A percentile compares a stretch with the other conserved stretches of the same genome.
phyloP scores from a whole-genome alignment of 2,888 invertebrate genomes.

The Hypolimnas misippus region DNA sequence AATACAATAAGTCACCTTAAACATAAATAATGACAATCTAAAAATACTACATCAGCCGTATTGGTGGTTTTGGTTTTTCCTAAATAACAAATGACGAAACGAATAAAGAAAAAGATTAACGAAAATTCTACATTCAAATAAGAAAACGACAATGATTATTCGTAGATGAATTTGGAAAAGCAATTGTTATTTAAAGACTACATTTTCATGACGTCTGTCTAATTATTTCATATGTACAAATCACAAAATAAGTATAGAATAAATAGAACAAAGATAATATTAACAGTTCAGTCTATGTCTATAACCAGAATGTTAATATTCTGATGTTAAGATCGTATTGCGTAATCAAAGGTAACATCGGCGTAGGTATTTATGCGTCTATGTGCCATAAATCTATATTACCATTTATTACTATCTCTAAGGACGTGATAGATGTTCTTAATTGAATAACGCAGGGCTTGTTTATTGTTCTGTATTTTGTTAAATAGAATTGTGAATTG shows the following conservation, averaged over 20 bases:
- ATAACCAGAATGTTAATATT: slow-evolving; percentile 4
- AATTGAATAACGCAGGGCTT: not conserved
- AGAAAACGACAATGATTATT: no score
- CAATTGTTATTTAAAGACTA: not conserved
- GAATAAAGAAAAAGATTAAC: no score
- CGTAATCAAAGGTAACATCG: not conserved
- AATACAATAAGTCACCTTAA: no score
- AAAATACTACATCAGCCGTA: no score
- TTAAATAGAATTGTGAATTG: no score
- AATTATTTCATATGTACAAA: not conserved
- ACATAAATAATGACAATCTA: no score
- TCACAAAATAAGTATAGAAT: not conserved
- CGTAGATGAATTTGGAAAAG: not conserved
- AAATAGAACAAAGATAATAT: not conserved
- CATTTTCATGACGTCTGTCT: not conserved
- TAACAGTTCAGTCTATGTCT: not conserved
- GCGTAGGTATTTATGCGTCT: slow-evolving; percentile 4
- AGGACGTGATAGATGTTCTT: not conserved
- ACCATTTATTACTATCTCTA: not conserved
- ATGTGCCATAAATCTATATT: slow-evolving; percentile 8
- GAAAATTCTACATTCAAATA: no score
- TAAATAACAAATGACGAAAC: no score
- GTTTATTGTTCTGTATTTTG: no score
- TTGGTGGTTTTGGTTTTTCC: no score
- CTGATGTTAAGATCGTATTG: not conserved